These are phyloP conservation scores for Peribatodes rhomboidaria DNA, from an alignment of 2,888 invertebrate genomes.

Conservation along the genomic window DNA sequence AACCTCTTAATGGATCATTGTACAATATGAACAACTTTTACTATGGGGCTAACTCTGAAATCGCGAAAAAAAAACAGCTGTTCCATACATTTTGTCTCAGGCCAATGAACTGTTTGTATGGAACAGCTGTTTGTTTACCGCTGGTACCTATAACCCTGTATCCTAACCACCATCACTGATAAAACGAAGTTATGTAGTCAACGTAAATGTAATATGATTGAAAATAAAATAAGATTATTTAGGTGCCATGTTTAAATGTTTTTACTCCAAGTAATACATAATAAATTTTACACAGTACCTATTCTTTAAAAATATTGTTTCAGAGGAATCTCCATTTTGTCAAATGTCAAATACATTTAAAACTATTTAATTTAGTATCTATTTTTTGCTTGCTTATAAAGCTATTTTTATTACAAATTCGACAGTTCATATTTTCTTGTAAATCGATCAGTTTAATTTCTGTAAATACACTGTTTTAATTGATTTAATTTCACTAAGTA, in stretches of 20 bases:
- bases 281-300: no score
- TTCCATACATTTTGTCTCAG: no score
- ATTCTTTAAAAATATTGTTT: neutral
- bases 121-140: no score
- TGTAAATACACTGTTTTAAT: constrained; percentile 43
- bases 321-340: constrained; percentile 12
- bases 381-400: constrained; percentile 37
- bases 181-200: no score
- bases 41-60: no score
- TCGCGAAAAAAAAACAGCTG: no score
- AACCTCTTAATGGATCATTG: no score
- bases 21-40: no score
- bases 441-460: constrained; percentile 18
- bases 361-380: neutral
- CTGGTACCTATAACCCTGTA: no score
- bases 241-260: neutral
- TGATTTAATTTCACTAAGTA: constrained; percentile 53
- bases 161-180: neutral
- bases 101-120: no score
- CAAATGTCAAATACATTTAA: neutral
- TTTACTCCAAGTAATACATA: neutral
- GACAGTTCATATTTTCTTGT: constrained; percentile 18
- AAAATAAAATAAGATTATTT: no score
- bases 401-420: constrained; percentile 38
- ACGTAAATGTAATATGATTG: no score